Base-by-base conservation (phyloP, 2,888 invertebrate genomes). In the Conus canariensis region DNA sequence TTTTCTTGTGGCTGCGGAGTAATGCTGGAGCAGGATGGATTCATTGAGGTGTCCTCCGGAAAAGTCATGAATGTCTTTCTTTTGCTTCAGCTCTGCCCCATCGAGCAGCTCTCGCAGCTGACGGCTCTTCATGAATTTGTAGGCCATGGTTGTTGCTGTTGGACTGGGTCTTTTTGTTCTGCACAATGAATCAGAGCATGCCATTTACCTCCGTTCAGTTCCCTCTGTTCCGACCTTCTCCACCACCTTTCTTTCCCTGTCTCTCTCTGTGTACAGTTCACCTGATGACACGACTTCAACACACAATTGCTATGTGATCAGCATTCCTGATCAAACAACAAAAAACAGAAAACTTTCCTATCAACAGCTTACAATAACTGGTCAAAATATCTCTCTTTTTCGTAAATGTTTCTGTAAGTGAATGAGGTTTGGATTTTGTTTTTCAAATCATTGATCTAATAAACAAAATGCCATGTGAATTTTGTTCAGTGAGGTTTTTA, bases 41-140 rank as follows among this genome's bases (percentile, higher is more conserved):
- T 95, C 95, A 93, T 96, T 96, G 56, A 96, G 92, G 91, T 96
- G 95, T 58, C 96, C 96, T 80, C 93, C 93, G 56, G 95, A 94
- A 91, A 92, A 96, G 83, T 94, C 94, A 90, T 93, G 90, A 45
- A 95, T 95, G 90, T 96, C 95, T 83, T 94, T 92, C 90, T 95
- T 94, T 87, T 95, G 95, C 74, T 94, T 94, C 19, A 88, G 92
- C 77, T 95, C 94, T 3, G 94, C 93, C 92, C 93, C 93, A 91
- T 95, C 94, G 9, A 96, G 93, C 14, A 95, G 92, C 80, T 94
- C 91, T 25, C 93, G 92, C 7, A 96, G 94, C 59, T 94, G 94
- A 82, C 92, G 92, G n/a, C 93, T 92, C 58, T 94, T 91, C n/a
- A 94, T 92, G 91, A 95, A 95, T 87, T 94, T 95, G 91, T 93